Evolutionary conservation across 2,797 vertebrate species (phyloP), one percentile per base, ranked within the genome.

Genomic region (Alcedo quadribrachys): DNA sequence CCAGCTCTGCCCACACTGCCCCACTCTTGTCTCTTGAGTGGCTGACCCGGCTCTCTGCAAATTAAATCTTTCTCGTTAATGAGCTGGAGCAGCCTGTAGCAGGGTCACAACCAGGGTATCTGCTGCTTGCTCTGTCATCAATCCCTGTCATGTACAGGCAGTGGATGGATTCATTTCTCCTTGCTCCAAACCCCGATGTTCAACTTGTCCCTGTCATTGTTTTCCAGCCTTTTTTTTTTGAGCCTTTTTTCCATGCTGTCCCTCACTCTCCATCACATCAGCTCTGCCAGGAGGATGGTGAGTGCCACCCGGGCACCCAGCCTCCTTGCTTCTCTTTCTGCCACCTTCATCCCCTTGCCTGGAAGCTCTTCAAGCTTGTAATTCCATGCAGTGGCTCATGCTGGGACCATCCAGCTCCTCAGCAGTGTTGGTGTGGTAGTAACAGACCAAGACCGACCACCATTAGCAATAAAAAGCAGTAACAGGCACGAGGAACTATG

Each of bases 401-500:
- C 22, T 13, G 50, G 43, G 18, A 11, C 65, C 32, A 40, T 27
- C 30, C 50, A 85, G 40, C 27, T 89, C 51, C 67, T 62, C 53
- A 51, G 11, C 27, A 79, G 57, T 25, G 30, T 1, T 68, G 48
- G 28, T 25, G 6, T 63, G 37, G 21, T 35, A 86, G 27, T 1
- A 7, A 80, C 50, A 74, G 20, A 84, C 15, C 28, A 74, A 71
- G 35, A 65, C 19, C 68, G 68, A 58, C 8, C 33, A 80, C 6
- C 9, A 28, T 40, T 62, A 30, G 11, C 50, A 89, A 51, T 19
- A 68, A 65, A 80, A 89, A 85, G 12, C 63, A 95, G 10, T 45
- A 81, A 95, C 37, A 79, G 61, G 96, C 89, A 96, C 94, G 91
- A 94, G 69, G 82, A 96, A 89, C 97, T 98, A 98, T 92, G 97